Evolutionary conservation across 2,797 vertebrate genomes (phyloP).

Genomic region (Melanotaenia pygmaea): DNA sequence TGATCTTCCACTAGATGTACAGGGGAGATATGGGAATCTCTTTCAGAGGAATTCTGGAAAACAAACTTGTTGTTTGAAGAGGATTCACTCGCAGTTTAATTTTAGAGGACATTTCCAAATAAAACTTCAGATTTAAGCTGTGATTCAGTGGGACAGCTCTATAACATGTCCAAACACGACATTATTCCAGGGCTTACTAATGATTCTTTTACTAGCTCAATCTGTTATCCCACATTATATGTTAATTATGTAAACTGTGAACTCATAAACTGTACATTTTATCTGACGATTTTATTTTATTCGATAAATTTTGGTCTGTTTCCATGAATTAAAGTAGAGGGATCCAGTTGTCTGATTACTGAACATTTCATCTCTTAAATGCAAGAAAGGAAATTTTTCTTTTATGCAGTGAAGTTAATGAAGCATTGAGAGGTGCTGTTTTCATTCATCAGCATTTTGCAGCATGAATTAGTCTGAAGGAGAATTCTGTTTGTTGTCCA

Average conservation of each 20-base stretch:
- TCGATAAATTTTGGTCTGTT: not conserved
- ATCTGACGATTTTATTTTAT: not conserved
- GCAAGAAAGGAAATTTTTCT: not conserved
- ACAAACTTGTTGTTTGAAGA: not conserved
- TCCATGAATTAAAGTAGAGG: not conserved
- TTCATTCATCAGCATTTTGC: slow-evolving; percentile 19
- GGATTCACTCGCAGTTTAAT: not conserved
- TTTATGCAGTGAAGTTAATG: not conserved
- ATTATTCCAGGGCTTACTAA: not conserved
- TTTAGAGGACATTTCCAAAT: not conserved
- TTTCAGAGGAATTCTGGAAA: not conserved
- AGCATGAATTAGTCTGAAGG: not conserved
- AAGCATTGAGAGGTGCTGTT: not conserved
- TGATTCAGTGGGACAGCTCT: too few species aligned
- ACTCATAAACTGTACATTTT: not conserved
- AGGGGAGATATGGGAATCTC: rapidly evolving
- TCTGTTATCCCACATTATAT: too few species aligned
- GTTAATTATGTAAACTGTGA: not conserved
- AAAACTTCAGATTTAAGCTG: not conserved
- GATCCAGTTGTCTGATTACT: not conserved
- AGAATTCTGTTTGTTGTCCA: slow-evolving; percentile 6
- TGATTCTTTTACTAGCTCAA: too few species aligned
- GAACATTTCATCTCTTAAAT: not conserved
- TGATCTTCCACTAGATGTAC: not conserved
- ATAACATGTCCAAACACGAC: not conserved